Evolutionary conservation across 53 echinoderm and acorn worm species (phyloP), one percentile per base, ranked within the genome.

Genomic region (Zoroaster sp.): DNA sequence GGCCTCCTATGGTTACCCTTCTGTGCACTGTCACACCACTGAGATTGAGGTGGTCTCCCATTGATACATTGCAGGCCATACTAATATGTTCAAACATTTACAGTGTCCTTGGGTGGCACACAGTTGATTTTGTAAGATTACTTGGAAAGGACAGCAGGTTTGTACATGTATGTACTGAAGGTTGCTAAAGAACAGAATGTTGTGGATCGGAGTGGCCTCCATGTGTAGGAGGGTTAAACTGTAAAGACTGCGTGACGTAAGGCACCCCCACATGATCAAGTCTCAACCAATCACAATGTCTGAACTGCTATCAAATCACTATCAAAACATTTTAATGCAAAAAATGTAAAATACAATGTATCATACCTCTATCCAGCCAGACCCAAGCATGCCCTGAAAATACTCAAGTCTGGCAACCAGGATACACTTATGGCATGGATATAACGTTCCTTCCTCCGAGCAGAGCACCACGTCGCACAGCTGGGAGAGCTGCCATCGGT

Each of bases 401-500:
- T 98, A 98, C 55, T 98, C 98, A 83, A 98, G 91, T 40, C 98
- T 93, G 66, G 98, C 95, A 12, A 95, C 93, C 79, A 98, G 88
- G 21, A 98, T 43, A 55, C 98, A 98, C 25, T 96, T 96, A 52
- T 98, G 98, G 69, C 95, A 94, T 23, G 91, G 90, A 31, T 93
- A 92, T 69, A 80, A 72, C 9, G 66, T 44, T 14, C 93, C 94
- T 69, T 94, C 98, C 15, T 94, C 93, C 0, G 98, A 92, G 72
- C 87, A 76, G 35, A 98, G 89, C 59, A 92, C 83, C 25, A 98
- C 92, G 52, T 98, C 95, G 45, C 87, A 83, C 59, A 98, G 76
- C 44, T 94, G 88, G 13, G 37, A 41, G 35, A 87, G 76, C 77
- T 65, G 69, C 21, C 33, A 37, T 11, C 80, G 87, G 46, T 93